Percentiles rank a stretch among this genome's conserved stretches.
phyloP scores from a whole-genome alignment of 2,888 invertebrate species.

The Hymenopus coronatus region DNA sequence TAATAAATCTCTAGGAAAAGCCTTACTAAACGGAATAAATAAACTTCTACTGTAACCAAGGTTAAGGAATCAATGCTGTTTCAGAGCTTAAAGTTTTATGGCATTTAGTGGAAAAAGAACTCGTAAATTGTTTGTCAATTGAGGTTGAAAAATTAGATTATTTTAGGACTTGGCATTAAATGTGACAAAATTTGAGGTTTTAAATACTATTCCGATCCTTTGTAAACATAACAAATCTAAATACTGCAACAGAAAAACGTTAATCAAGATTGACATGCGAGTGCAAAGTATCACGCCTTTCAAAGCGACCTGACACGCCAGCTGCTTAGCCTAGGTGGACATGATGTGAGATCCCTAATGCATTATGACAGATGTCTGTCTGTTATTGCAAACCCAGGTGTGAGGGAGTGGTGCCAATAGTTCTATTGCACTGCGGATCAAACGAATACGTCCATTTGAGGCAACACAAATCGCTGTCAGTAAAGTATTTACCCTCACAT shows the following conservation, averaged over 20 bases:
- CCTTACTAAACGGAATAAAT: too few relatives aligned
- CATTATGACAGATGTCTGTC: background rate
- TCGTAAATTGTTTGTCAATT: too few relatives aligned
- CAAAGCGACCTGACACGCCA: background rate
- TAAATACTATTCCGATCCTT: background rate
- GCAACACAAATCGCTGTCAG: background rate
- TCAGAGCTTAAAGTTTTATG: too few relatives aligned
- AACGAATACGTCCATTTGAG: background rate
- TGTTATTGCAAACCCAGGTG: background rate
- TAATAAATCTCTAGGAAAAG: too few relatives aligned
- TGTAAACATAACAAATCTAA: background rate
- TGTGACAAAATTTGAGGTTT: too few relatives aligned
- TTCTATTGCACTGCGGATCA: background rate
- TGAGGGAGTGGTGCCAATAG: background rate
- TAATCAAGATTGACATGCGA: background rate
- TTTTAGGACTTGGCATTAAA: too few relatives aligned
- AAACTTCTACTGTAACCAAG: too few relatives aligned
- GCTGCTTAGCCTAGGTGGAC: background rate
- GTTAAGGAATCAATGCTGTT: too few relatives aligned
- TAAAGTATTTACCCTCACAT: background rate
- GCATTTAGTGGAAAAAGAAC: too few relatives aligned
- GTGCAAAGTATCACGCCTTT: background rate
- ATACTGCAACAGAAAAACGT: background rate
- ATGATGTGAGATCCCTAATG: background rate
- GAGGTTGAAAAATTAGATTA: too few relatives aligned